These are phyloP conservation scores for Megalops cyprinoides DNA, from an alignment of 2,797 vertebrate species.

Conservation along the genomic window DNA sequence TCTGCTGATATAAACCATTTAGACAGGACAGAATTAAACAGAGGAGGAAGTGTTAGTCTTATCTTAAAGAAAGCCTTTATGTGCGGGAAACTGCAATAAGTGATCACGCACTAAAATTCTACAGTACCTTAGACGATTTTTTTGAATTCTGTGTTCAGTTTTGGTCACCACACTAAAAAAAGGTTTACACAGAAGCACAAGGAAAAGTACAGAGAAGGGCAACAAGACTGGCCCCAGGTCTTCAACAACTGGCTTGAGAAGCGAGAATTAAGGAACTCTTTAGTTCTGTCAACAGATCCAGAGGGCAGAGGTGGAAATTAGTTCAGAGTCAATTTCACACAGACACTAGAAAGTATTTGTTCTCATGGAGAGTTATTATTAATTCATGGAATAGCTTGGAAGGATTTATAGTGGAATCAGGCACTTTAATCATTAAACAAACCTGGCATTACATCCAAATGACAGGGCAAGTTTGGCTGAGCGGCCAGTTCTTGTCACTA, in stretches of 20 bases:
- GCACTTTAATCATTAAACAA: background rate
- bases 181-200: background rate
- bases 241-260: background rate
- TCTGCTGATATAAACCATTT: too few species aligned
- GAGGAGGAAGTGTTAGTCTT: too few species aligned
- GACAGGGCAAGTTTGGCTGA: background rate
- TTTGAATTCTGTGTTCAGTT: too few species aligned
- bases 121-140: too few species aligned
- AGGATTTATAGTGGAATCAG: background rate
- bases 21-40: too few species aligned
- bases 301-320: background rate
- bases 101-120: too few species aligned
- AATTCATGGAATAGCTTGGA: background rate
- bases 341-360: background rate
- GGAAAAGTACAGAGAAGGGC: background rate
- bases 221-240: background rate
- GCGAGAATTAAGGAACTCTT: background rate
- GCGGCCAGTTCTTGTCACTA: background rate
- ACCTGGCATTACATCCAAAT: background rate
- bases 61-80: too few species aligned
- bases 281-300: background rate
- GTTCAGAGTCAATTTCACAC: background rate
- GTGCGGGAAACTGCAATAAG: too few species aligned
- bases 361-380: background rate
- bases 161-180: background rate